These are phyloP conservation scores for Rhabdomys dilectus DNA, from an alignment of 2,113 vertebrate genomes.

Conservation along the genomic window DNA sequence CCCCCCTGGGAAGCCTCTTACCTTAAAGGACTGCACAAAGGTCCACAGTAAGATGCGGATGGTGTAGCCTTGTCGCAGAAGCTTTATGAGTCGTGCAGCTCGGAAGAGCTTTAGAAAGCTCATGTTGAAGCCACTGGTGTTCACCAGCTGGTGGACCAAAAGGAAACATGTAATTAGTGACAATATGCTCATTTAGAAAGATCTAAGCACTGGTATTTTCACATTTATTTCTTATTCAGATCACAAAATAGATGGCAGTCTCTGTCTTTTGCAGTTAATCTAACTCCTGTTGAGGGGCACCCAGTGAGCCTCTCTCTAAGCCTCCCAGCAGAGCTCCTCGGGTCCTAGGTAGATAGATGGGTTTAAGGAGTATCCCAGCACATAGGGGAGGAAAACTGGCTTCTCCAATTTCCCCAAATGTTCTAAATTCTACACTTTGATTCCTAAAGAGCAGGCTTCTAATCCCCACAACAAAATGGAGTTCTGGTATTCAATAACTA, in stretches of 20 bases:
- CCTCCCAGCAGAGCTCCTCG: neutral
- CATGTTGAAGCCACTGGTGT: constrained; percentile 96
- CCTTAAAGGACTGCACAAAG: constrained; percentile 99
- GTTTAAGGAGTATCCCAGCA: accelerated
- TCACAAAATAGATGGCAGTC: neutral
- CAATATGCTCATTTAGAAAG: constrained; percentile 53
- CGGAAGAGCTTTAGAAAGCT: constrained; percentile 99
- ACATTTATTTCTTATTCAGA: constrained; percentile 23
- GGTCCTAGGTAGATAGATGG: neutral
- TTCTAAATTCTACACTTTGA: neutral
- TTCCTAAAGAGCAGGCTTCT: neutral
- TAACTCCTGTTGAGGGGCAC: neutral
- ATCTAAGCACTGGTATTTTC: constrained; percentile 36
- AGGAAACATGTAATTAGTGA: constrained; percentile 57
- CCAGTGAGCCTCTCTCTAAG: neutral
- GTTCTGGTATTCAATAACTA: neutral
- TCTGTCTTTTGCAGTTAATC: constrained; percentile 38
- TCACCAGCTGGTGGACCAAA: constrained; percentile 86
- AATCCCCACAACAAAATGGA: too few species aligned
- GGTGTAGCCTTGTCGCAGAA: constrained; percentile 98
- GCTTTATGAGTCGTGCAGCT: constrained; percentile 98
- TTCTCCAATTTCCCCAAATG: neutral
- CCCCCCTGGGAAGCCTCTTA: constrained; percentile 72
- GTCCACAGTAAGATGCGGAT: constrained; percentile 99
- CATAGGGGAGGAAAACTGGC: neutral